Base-by-base conservation (phyloP, 2,113 vertebrate species). In the Motacilla tschutschensis region DNA sequence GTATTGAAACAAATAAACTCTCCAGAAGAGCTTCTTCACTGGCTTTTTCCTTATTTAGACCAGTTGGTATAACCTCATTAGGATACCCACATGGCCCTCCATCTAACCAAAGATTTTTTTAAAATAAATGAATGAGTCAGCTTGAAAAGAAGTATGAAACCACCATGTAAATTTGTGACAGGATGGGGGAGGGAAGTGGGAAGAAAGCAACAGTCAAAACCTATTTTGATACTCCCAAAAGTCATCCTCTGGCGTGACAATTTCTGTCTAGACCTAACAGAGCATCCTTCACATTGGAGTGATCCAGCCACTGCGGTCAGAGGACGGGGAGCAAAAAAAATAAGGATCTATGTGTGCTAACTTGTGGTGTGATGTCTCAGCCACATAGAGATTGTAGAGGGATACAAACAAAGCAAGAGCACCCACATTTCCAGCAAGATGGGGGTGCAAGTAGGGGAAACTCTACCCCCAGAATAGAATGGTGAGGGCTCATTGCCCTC, bases 251-350 rank as follows among this genome's bases (percentile, higher is more conserved):
- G 48, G 6, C 31, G 16, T 29, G 44, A 69, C 2, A 7, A 26
- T 22, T 18, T 79, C 47, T 75, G 35, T 44, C 38, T 29, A 58
- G 80, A n/a, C 31, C n/a, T 73, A 53, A 6, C 6, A 65, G 75
- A 43, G 6, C 25, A 62, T 79, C 33, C 28, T 67, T 28, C 16
- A 25, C 15, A 8, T 69, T 0, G 0, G 6, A 76, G 8, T 0
- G 2, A 40, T 54, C 11, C 41, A 50, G 31, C 4, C 6, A 17
- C 9, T 2, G 4, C 0, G 0, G 59, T 46, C 12, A 17, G 17
- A 58, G 35, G 15, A 53, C 33, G 40, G 5, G 28, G n/a, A 53
- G 40, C 8, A 53, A 58, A 53, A 29, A 31, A 79, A 17, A 20
- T 57, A 73, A 53, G 25, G 50, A 26, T 25, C 26, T 36, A 4